A percentile compares a stretch with the other conserved stretches of the same genome.
These are phyloP conservation scores for Hylia prasina DNA, from an alignment of 2,113 vertebrate genomes.

Conservation along the genomic window DNA sequence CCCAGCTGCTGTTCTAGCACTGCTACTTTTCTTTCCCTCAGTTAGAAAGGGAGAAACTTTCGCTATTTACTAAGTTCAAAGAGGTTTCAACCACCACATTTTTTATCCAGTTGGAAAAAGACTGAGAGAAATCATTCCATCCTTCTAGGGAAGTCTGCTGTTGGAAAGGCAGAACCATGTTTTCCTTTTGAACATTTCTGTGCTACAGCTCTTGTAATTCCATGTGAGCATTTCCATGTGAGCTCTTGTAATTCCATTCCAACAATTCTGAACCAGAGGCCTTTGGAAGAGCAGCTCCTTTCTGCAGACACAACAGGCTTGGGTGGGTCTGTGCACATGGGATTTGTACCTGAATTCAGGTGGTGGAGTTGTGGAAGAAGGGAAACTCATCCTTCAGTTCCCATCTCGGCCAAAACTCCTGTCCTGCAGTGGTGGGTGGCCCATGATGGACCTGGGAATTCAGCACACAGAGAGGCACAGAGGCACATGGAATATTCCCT, in stretches of 20 bases:
- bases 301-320: background rate
- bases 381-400: background rate
- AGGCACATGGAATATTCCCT: background rate
- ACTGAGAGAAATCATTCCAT: background rate
- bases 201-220: background rate
- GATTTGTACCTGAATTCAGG: background rate
- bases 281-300: background rate
- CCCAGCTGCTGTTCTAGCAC: background rate
- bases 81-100: background rate
- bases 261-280: background rate
- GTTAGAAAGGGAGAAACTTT: background rate
- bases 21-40: background rate
- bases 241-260: background rate
- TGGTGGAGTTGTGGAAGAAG: background rate
- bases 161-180: background rate
- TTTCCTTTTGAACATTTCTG: background rate
- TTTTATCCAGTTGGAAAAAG: background rate
- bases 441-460: accelerated
- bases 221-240: background rate
- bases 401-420: background rate
- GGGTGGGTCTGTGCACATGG: background rate
- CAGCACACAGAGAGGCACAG: background rate
- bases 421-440: accelerated
- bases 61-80: background rate
- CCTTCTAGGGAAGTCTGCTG: background rate